Evolutionary conservation across 2,113 vertebrate genomes (phyloP).

Genomic region (Neoarius graeffei): DNA sequence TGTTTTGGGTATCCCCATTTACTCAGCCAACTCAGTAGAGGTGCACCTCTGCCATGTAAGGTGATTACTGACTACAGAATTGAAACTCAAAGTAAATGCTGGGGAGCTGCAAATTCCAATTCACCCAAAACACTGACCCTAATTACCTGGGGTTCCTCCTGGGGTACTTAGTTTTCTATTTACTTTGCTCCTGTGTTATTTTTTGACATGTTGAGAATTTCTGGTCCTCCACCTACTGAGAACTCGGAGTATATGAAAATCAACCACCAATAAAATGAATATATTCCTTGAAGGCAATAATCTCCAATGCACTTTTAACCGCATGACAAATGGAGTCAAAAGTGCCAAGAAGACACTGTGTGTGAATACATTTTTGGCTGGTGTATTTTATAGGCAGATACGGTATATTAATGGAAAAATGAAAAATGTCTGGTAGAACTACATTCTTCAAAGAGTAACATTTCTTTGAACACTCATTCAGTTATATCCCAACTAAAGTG

Average conservation of each 20-base stretch:
- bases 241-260: neutral
- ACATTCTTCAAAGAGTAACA: constrained; percentile 1
- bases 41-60: neutral
- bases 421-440: constrained; percentile 11
- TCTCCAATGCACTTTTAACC: neutral
- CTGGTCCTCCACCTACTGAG: neutral
- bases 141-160: neutral
- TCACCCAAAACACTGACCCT: neutral
- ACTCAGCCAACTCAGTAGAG: neutral
- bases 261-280: neutral
- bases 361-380: neutral
- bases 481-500: constrained; percentile 6
- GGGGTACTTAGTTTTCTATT: neutral
- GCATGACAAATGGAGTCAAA: neutral
- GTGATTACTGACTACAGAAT: neutral
- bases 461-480: neutral
- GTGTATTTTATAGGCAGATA: neutral
- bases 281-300: neutral
- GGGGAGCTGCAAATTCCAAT: neutral
- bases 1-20: neutral
- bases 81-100: neutral
- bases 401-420: constrained; percentile 27
- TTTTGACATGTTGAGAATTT: neutral
- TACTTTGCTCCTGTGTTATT: neutral
- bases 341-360: neutral